Conservation (phyloP, 2,888 invertebrate species). For the Thereva nobilitata region DNA sequence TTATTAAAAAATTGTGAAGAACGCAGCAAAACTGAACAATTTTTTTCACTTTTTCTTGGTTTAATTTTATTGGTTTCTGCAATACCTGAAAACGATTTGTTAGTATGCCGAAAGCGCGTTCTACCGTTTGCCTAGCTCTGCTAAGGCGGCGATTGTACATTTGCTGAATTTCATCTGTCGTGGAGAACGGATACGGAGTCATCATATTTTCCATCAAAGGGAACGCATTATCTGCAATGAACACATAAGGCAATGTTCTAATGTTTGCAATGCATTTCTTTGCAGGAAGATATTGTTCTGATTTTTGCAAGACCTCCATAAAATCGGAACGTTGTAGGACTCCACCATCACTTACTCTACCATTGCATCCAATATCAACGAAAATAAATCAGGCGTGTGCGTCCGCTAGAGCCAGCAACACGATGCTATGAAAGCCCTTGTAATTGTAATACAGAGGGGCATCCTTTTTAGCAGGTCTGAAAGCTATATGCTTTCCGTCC, state of each 20-base stretch:
- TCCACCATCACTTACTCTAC: conserved; percentile 29
- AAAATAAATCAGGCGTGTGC: conserved; percentile 42
- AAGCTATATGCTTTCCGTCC: conserved; percentile 42
- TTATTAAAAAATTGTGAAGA: conserved; percentile 42
- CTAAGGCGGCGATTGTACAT: conserved; percentile 41
- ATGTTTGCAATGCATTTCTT: conserved; percentile 40
- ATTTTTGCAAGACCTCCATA: conserved; percentile 17
- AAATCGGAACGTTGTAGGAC: conserved; percentile 28
- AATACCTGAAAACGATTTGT: conserved; percentile 46
- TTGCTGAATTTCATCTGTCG: conserved; percentile 29
- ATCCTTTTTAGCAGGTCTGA: conserved; percentile 32
- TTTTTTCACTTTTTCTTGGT: conserved; percentile 39
- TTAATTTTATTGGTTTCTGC: conserved; percentile 43
- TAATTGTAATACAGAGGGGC: conserved; percentile 32
- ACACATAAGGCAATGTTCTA: conserved; percentile 42
- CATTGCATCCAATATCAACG: conserved; percentile 41
- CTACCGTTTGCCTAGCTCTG: conserved; percentile 40
- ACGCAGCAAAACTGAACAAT: conserved; percentile 42
- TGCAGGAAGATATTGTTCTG: conserved; percentile 23
- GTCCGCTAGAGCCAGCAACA: conserved; percentile 41
- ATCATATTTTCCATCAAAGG: conserved; percentile 41
- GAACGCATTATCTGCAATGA: conserved; percentile 42
- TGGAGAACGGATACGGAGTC: conserved; percentile 38
- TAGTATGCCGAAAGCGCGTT: conserved; percentile 44
- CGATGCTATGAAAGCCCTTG: conserved; percentile 33